Conservation (phyloP, 2,888 invertebrate genomes). For the Protonemura montana region DNA sequence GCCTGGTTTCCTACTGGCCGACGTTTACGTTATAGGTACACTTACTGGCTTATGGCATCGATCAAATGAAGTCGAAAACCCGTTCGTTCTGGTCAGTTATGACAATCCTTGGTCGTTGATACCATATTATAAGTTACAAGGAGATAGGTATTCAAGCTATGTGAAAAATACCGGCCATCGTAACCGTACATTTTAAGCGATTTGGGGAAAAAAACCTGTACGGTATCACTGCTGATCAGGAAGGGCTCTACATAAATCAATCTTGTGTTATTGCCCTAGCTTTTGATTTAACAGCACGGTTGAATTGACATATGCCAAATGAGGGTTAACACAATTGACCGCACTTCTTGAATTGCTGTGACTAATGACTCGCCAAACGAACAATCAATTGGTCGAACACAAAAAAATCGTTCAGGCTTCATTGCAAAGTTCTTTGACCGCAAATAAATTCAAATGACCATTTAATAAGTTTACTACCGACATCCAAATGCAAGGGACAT, state of each 20-base stretch:
- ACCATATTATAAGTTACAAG: background rate
- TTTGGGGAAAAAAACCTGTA: background rate
- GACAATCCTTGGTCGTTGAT: background rate
- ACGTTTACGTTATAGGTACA: background rate
- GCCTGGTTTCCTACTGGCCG: background rate
- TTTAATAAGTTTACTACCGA: background rate
- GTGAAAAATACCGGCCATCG: background rate
- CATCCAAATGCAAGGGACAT: background rate
- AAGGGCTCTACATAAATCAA: background rate
- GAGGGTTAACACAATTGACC: too few relatives aligned
- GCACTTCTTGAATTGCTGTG: background rate
- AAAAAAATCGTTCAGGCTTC: background rate
- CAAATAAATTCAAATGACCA: background rate
- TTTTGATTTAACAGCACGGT: background rate
- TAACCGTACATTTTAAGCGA: background rate
- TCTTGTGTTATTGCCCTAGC: background rate
- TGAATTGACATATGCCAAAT: background rate
- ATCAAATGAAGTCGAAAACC: background rate
- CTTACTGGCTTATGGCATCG: background rate
- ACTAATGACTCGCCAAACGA: background rate
- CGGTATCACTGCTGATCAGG: background rate
- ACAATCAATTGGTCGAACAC: background rate
- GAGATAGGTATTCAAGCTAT: background rate
- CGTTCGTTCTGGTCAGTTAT: background rate
- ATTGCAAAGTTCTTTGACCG: slow-evolving; percentile 1